Evolutionary conservation across 2,888 invertebrate genomes (phyloP).

Genomic region (Volucella zonaria): DNA sequence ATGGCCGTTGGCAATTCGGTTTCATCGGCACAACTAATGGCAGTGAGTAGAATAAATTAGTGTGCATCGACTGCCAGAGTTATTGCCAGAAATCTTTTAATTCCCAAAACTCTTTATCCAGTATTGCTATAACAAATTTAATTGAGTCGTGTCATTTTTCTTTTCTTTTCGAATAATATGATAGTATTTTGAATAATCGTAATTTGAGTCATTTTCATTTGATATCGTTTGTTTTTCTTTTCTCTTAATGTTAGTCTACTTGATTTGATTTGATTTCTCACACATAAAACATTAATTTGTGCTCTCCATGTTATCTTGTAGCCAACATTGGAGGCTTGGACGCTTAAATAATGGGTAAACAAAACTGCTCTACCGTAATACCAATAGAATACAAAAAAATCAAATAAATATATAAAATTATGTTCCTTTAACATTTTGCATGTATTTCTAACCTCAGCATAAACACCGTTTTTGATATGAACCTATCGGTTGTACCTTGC

Average conservation of each 20-base stretch:
- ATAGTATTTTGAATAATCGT: background rate
- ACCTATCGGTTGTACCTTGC: constrained; percentile 26
- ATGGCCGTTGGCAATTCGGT: constrained; percentile 53
- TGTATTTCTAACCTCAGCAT: constrained; percentile 36
- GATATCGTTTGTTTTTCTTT: constrained; percentile 33
- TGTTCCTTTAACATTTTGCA: constrained; percentile 29
- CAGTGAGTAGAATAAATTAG: constrained; percentile 50
- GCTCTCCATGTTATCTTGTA: constrained; percentile 79
- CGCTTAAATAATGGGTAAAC: constrained; percentile 83
- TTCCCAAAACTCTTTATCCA: constrained; percentile 6
- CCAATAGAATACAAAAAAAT: background rate
- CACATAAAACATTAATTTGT: constrained; percentile 59
- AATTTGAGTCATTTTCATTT: constrained; percentile 22
- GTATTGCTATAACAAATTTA: constrained; percentile 33
- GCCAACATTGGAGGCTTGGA: constrained; percentile 83
- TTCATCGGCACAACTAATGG: constrained; percentile 47
- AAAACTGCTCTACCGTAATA: constrained; percentile 68
- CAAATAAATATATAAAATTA: too few species aligned
- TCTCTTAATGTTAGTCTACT: constrained; percentile 42
- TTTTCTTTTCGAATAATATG: background rate
- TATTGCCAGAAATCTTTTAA: constrained; percentile 18
- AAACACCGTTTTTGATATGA: constrained; percentile 12
- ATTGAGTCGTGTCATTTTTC: background rate
- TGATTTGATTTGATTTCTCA: constrained; percentile 46
- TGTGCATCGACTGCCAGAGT: constrained; percentile 3